These are phyloP conservation scores for Brotula barbata DNA, from an alignment of 2,797 vertebrate species.

Conservation along the genomic window DNA sequence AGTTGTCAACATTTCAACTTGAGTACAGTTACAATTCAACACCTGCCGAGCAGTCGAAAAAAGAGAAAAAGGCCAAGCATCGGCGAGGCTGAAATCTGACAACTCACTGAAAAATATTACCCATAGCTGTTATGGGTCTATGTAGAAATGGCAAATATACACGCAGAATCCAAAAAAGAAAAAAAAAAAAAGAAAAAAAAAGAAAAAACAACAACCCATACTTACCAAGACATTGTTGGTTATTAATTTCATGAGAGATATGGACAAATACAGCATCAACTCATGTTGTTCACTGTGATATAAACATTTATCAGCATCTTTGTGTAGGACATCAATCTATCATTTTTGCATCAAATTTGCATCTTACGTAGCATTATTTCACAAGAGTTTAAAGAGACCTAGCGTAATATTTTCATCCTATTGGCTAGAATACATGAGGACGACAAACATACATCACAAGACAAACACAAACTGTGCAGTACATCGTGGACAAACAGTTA, in stretches of 20 bases:
- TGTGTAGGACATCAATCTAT: constrained; percentile 66
- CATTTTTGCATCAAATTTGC: constrained; percentile 35
- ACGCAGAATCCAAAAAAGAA: constrained; percentile 75
- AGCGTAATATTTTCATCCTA: constrained; percentile 15
- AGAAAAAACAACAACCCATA: constrained; percentile 79
- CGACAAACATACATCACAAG: constrained; percentile 66
- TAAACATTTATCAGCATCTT: constrained; percentile 77
- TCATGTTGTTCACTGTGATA: constrained; percentile 81
- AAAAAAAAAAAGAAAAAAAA: constrained; percentile 49
- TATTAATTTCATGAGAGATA: constrained; percentile 87
- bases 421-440: constrained; percentile 50
- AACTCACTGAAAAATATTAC: constrained; percentile 89
- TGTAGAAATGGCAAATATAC: constrained; percentile 82
- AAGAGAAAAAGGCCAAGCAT: constrained; percentile 45
- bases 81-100: constrained; percentile 82
- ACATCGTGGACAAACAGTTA: constrained; percentile 56
- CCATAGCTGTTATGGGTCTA: constrained; percentile 83
- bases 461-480: constrained; percentile 59
- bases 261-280: constrained; percentile 88
- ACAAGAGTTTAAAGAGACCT: constrained; percentile 22
- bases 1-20: constrained; percentile 86
- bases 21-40: constrained; percentile 24
- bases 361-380: constrained; percentile 27
- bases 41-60: constrained; percentile 50
- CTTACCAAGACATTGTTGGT: constrained; percentile 86